Base-by-base conservation (phyloP, 92 coral and sea anemone genomes). In the Heteractis magnifica region DNA sequence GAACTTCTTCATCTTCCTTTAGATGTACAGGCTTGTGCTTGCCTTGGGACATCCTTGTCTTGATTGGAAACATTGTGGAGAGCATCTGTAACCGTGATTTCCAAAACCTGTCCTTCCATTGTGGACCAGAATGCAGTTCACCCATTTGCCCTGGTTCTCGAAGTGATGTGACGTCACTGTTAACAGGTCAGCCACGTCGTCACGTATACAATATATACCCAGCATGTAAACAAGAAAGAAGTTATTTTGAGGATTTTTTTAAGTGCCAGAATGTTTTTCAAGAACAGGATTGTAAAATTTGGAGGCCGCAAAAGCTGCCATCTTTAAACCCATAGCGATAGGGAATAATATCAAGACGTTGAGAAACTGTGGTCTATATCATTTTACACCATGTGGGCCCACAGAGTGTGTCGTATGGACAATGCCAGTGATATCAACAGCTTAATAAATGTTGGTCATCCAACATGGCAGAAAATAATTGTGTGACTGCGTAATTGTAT, bases 111-210 rank as follows among this genome's bases (percentile, higher is more conserved):
- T 75, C 50, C 53, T 90, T 90, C 58, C 86, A 86, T 58, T 90
- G 92, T 86, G 92, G 92, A 4, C 92, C 92, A 19, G 90, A 81
- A 49, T 90, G 92, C 21, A 87, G 84, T 20, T 79, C 90, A 4
- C 71, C 48, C 4, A 59, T 79, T 23, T 90, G 92, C 49, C 90
- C 90, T 50, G 92, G 92, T 18, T 68, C 82, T 50, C 81, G 81
- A 65, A 79, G 41, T 9, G 72, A 79, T 71, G 19, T 13, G 26
- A 52, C 81, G 56, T 6, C 87, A 34, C n/a, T 4, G 75, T 20
- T 53, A 53, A 58, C 41, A 49, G 85, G 65, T 51, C 77, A 55
- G 65, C 77, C 23, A 5, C 71, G 71, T 4, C 71, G 26, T n/a
- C 71, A 64, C 21, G 71, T 64, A 20, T 5, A 16, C 26, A 6